phyloP scores from a whole-genome alignment of 2,113 vertebrate genomes.

The Rhagologus leucostigma region DNA sequence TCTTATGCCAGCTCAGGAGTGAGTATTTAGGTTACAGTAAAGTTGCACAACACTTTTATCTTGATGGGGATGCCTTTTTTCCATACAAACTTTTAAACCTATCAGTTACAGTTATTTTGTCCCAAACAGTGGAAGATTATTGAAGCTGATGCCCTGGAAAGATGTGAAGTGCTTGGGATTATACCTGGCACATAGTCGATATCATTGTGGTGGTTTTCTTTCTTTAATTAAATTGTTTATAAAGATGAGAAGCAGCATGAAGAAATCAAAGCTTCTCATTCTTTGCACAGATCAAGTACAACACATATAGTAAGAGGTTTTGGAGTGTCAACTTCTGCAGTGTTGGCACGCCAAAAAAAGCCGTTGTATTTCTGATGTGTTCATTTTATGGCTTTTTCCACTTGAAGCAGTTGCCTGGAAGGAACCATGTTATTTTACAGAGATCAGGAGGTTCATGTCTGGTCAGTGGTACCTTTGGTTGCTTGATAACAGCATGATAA shows the following conservation, averaged over 20 bases:
- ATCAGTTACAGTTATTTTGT: neutral
- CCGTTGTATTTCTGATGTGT: neutral
- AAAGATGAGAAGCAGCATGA: neutral
- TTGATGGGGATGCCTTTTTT: neutral
- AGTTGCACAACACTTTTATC: neutral
- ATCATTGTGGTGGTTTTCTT: neutral
- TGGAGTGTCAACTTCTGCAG: neutral
- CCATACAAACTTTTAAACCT: neutral
- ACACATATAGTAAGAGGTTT: neutral
- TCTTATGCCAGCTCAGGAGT: neutral
- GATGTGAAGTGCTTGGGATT: neutral
- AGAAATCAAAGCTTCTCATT: neutral
- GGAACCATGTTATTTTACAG: neutral
- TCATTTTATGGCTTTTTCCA: neutral
- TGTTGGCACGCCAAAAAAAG: neutral
- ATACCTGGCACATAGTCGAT: neutral
- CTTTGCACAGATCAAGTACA: rapidly evolving
- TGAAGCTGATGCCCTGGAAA: neutral
- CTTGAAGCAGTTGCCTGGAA: neutral
- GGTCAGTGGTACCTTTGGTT: neutral
- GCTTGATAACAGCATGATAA: neutral
- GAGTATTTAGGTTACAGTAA: neutral
- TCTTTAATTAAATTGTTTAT: neutral
- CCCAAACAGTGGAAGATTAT: neutral
- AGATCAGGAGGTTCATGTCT: neutral